These are phyloP conservation scores for Macropus fuliginosus DNA, from an alignment of 2,797 vertebrate genomes.

Conservation along the genomic window DNA sequence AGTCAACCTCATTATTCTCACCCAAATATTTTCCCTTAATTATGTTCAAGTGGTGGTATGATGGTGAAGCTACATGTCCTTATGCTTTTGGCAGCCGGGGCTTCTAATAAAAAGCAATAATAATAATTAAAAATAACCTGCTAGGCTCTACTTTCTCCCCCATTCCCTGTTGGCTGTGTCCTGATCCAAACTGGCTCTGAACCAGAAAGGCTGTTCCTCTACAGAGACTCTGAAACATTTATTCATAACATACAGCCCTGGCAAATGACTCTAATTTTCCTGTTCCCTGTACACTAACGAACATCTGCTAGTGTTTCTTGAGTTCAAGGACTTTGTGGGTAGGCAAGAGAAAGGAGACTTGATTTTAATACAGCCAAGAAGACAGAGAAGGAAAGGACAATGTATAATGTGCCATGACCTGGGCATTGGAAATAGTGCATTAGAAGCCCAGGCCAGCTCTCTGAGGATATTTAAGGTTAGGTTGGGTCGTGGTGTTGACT, in stretches of 20 bases:
- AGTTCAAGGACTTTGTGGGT: conserved; percentile 83
- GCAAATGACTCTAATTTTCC: conserved; percentile 80
- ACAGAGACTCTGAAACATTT: conserved; percentile 78
- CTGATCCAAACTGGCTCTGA: conserved; percentile 77
- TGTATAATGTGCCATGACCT: neutral
- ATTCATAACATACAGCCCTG: conserved; percentile 75
- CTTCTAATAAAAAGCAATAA: conserved; percentile 78
- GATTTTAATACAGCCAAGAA: conserved; percentile 58
- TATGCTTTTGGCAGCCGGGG: conserved; percentile 78
- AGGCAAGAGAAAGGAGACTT: conserved; percentile 49
- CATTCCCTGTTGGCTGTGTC: neutral
- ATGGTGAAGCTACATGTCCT: conserved; percentile 4
- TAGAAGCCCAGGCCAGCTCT: neutral
- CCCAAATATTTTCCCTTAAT: conserved; percentile 58
- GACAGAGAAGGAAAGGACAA: conserved; percentile 48
- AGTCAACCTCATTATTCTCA: conserved; percentile 62
- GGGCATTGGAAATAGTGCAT: neutral
- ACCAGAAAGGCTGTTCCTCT: conserved; percentile 76
- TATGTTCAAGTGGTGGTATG: conserved; percentile 40
- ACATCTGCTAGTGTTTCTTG: conserved; percentile 82
- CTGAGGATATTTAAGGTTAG: neutral
- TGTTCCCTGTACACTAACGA: conserved; percentile 81
- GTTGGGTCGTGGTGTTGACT: neutral
- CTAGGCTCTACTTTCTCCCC: conserved; percentile 58
- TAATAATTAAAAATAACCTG: conserved; percentile 77